phyloP scores from a whole-genome alignment of 2,888 invertebrate species.

The Dascillus cervinus region DNA sequence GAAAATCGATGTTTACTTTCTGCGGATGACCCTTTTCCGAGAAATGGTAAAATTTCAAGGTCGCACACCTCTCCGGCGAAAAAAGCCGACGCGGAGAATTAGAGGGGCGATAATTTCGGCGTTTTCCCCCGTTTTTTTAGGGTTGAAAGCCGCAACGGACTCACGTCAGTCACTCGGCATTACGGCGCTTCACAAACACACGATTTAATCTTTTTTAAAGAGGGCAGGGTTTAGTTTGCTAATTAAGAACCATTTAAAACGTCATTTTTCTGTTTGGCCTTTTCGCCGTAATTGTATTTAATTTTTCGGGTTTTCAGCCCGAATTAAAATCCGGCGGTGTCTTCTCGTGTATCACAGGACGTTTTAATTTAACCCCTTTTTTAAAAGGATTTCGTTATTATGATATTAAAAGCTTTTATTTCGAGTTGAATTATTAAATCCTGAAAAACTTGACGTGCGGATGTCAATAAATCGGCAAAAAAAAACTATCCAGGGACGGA shows the following conservation, averaged over 20 bases:
- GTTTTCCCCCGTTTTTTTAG: slow-evolving; percentile 16
- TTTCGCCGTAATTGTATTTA: slow-evolving; percentile 30
- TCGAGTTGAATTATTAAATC: no score
- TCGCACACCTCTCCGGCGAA: no score
- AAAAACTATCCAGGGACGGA: no score
- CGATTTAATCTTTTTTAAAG: slow-evolving; percentile 44
- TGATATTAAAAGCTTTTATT: no score
- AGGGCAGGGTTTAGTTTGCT: slow-evolving; percentile 43
- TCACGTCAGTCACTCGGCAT: slow-evolving; percentile 43
- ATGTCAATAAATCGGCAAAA: no score
- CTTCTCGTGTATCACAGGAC: slow-evolving; percentile 15
- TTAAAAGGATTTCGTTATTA: no score
- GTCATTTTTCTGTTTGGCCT: slow-evolving; percentile 41
- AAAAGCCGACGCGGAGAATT: slow-evolving; percentile 15
- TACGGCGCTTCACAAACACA: slow-evolving; percentile 43
- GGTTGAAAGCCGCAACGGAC: slow-evolving; percentile 26
- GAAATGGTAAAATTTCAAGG: no score
- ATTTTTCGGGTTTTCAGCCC: slow-evolving; percentile 29
- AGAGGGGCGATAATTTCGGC: slow-evolving; percentile 16
- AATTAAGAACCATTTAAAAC: slow-evolving; percentile 45
- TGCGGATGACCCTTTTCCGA: no score
- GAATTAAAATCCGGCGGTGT: slow-evolving; percentile 20
- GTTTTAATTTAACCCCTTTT: no score
- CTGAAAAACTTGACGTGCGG: no score
- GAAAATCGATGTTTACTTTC: slow-evolving; percentile 41